Conservation (phyloP, 2,797 vertebrate species). For the Vultur gryphus region DNA sequence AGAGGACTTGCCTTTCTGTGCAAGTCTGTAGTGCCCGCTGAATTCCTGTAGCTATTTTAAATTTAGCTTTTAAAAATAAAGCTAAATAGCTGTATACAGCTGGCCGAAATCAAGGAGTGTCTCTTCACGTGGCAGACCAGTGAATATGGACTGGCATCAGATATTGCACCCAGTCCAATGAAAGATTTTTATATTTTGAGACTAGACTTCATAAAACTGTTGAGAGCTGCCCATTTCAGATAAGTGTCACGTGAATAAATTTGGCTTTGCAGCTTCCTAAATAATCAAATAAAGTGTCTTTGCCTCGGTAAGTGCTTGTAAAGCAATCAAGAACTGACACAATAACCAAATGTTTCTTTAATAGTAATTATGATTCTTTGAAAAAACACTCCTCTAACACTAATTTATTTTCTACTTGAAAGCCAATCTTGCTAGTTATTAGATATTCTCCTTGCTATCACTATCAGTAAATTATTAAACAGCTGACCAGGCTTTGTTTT, state of each 20-base stretch:
- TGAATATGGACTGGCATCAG: not conserved
- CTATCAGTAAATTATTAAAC: conserved; percentile 78
- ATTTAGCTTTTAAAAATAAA: not conserved
- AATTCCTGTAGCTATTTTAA: not conserved
- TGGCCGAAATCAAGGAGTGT: accelerated
- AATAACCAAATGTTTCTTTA: conserved; percentile 59
- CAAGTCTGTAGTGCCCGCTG: not conserved
- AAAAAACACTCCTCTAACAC: conserved; percentile 38
- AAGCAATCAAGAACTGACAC: conserved; percentile 50
- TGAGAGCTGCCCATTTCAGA: not conserved
- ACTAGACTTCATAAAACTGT: not conserved
- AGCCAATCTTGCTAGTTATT: conserved; percentile 72
- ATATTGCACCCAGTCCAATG: not conserved
- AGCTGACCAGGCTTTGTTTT: conserved; percentile 79
- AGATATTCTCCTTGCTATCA: conserved; percentile 74
- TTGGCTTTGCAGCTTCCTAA: conserved; percentile 18
- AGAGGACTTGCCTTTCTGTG: not conserved
- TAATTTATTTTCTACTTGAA: conserved; percentile 75
- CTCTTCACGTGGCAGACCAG: not conserved
- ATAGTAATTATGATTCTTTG: conserved; percentile 47
- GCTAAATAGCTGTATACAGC: not conserved
- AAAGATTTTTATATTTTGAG: not conserved
- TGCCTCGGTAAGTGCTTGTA: conserved; percentile 13
- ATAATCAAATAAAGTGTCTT: conserved; percentile 28
- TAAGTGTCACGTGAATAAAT: not conserved